Base-by-base conservation (phyloP, 2,797 vertebrate species). In the Argyrosomus regius region DNA sequence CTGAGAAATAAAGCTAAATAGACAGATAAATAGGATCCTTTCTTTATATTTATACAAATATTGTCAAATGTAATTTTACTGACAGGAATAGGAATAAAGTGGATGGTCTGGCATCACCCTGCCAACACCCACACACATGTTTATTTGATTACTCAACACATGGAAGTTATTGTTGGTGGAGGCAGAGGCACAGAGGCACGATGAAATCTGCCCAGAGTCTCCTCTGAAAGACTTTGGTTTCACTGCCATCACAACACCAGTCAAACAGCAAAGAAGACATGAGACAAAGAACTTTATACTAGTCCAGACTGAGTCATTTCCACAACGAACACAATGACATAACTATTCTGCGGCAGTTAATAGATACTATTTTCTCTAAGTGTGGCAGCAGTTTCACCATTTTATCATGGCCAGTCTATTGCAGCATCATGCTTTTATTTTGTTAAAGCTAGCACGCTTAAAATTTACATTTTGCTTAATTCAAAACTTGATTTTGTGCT, bases 161-260 rank as follows among this genome's bases (percentile, higher is more conserved):
- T 77, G 48, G 69, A 63, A 28, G 63, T 68, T 78, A 59, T 64
- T 85, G 77, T 41, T 71, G 53, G 46, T 14, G 31, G 45, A 77
- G 76, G 31, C 31, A 72, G 8, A 39, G 35, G 49, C 78, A 68
- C 56, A 56, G 53, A 41, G 71, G 64, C 59, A 35, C 26, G 71
- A 45, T 72, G 65, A 86, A 80, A 86, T 61, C 63, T 73, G 52
- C 48, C 54, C 61, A 52, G 41, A 60, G 9, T 76, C 78, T 75
- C 63, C 49, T 43, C 52, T 72, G 59, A 68, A 80, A 49, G 31
- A 63, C 56, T 65, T 66, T 60, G 26, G 8, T 67, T 63, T 63
- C 26, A 69, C 48, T 60, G 59, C 35, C 16, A 10, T 65, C 41
- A 56, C 26, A 70, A 43, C 60, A 78, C 1, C n/a, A 67, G 59